These are phyloP conservation scores for Tachina fera DNA, from an alignment of 2,888 invertebrate species.

Conservation along the genomic window DNA sequence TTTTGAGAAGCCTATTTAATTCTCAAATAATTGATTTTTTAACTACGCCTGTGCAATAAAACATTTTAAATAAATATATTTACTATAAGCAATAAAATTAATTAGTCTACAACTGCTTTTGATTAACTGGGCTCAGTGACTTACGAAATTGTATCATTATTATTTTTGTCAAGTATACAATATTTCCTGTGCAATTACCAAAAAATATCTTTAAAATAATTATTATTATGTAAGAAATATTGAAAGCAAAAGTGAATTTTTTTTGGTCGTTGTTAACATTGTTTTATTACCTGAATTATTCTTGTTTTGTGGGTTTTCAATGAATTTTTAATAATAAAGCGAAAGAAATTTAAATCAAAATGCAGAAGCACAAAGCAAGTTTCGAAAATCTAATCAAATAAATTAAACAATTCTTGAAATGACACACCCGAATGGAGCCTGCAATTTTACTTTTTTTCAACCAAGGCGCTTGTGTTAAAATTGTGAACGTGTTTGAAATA, in stretches of 20 bases:
- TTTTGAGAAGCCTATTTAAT: too few species aligned
- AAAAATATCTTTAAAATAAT: not conserved
- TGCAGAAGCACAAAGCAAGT: not conserved
- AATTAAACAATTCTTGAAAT: conserved; percentile 7
- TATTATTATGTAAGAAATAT: conserved; percentile 4
- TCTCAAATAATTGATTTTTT: too few species aligned
- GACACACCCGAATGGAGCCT: not conserved
- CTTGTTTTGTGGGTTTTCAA: not conserved
- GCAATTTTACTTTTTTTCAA: not conserved
- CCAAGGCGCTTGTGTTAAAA: not conserved
- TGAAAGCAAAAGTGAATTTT: conserved; percentile 3
- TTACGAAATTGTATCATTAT: conserved; percentile 2
- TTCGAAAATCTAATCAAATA: not conserved
- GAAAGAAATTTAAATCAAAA: not conserved
- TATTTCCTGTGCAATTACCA: not conserved
- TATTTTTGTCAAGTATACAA: not conserved
- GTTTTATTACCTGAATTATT: not conserved
- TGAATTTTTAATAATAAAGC: not conserved
- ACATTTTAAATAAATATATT: too few species aligned
- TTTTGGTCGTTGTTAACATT: not conserved
- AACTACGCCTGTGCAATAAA: too few species aligned
- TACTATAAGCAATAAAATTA: not conserved
- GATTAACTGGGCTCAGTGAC: not conserved
- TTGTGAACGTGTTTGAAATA: conserved; percentile 21
- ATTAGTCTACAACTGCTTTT: not conserved